Evolutionary conservation across 2,888 invertebrate genomes (phyloP).

Genomic region (Tupiocoris notatus): DNA sequence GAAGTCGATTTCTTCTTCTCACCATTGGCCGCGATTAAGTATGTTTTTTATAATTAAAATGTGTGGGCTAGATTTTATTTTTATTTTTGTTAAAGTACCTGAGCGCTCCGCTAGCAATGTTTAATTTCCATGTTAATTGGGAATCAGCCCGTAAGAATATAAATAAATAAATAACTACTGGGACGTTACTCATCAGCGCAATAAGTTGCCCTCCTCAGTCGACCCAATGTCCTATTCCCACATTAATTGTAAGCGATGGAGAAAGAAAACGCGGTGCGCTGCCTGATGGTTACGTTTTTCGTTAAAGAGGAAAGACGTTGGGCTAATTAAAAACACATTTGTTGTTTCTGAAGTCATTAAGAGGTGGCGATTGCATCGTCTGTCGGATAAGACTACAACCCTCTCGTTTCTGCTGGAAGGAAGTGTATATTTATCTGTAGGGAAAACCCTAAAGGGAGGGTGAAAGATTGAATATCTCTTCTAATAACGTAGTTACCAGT

Average conservation of each 20-base stretch:
- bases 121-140: too few relatives aligned
- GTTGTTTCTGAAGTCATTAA: slow-evolving; percentile 28
- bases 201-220: background rate
- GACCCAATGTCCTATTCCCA: background rate
- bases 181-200: too few relatives aligned
- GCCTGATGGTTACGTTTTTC: background rate
- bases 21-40: too few relatives aligned
- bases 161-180: too few relatives aligned
- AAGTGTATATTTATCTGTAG: too few relatives aligned
- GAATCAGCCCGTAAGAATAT: too few relatives aligned
- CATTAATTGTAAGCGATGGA: background rate
- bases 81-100: too few relatives aligned
- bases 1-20: too few relatives aligned
- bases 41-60: too few relatives aligned
- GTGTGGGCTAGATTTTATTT: too few relatives aligned
- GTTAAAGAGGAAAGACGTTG: background rate
- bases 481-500: background rate
- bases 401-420: background rate
- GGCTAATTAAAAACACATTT: slow-evolving; percentile 40
- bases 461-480: background rate
- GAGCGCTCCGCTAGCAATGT: too few relatives aligned
- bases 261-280: background rate
- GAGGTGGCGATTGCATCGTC: slow-evolving; percentile 29
- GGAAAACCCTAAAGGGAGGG: too few relatives aligned
- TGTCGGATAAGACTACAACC: background rate